Base-by-base conservation (phyloP, 53 echinoderm and acorn worm genomes). In the Hippasteria phrygiana region DNA sequence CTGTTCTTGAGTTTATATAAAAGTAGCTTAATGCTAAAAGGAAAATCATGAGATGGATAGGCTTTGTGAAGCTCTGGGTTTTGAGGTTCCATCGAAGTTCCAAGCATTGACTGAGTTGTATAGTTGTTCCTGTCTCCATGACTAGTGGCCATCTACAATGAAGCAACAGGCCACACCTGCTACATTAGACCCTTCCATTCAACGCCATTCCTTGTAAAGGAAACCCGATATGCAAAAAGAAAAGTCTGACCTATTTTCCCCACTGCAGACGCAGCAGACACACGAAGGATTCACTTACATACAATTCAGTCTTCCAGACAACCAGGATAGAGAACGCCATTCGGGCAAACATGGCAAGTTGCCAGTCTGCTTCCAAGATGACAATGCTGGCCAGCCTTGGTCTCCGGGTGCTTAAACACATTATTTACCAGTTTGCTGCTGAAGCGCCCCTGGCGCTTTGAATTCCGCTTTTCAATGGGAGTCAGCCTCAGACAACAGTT, bases 271-370 rank as follows among this genome's bases (percentile, higher is more conserved):
- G 35, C 16, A 22, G 14, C 27, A 66, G 67, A 45, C 45, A 46
- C 67, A 83, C 28, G 33, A 47, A 83, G 50, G 53, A 69, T 71
- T 71, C 22, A 71, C 85, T 85, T 70, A 51, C 67, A 67, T 39
- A 79, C 17, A 69, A 69, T 51, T 46, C 48, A 46, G n/a, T 69
- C 34, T 38, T 48, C 26, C 9, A 18, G 50, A 37, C n/a, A 69
- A 71, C n/a, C 47, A 32, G 33, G 64, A 63, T 17, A 28, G 64
- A 28, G 20, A 11, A 11, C 22, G 28, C 8, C 32, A 31, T 63
- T 83, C 42, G 42, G 67, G 46, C 45, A 85, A 85, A 48, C n/a
- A 43, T 85, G 85, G 85, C 85, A 85, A 32, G 31, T 69, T 69
- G 83, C 83, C 83, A 83, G 69, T 83, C 63, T 35, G 54, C 63